These are phyloP conservation scores for Psylliodes chrysocephalus DNA, from an alignment of 2,888 invertebrate species.

Conservation along the genomic window DNA sequence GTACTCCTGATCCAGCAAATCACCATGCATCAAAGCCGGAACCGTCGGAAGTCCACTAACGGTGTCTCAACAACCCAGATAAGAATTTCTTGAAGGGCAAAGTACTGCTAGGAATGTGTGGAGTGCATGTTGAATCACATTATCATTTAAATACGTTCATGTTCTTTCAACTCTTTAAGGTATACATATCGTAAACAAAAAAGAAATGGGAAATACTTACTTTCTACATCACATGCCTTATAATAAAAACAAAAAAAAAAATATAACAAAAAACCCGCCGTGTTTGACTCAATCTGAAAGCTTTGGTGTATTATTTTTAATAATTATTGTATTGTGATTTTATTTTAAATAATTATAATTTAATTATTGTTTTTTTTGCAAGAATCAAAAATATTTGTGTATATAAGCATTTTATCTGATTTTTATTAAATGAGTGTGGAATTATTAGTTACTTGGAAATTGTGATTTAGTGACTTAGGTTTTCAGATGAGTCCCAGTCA, in stretches of 20 bases:
- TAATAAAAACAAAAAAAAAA: constrained; percentile 21
- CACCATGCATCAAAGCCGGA: constrained; percentile 83
- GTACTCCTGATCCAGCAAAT: constrained; percentile 85
- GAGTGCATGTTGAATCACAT: constrained; percentile 52
- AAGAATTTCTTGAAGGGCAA: constrained; percentile 49
- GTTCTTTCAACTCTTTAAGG: constrained; percentile 47
- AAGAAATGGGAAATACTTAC: constrained; percentile 40
- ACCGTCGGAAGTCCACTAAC: constrained; percentile 85
- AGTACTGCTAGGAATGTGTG: constrained; percentile 53
- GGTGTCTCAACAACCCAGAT: constrained; percentile 45
- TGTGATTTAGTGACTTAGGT: constrained; percentile 39
- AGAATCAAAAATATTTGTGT: constrained; percentile 36
- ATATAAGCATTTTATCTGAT: constrained; percentile 42
- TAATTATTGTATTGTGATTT: constrained; percentile 45
- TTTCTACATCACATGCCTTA: constrained; percentile 47
- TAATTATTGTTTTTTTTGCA: constrained; percentile 6
- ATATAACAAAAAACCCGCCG: constrained; percentile 16
- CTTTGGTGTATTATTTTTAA: constrained; percentile 37
- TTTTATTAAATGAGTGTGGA: constrained; percentile 38
- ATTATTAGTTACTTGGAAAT: constrained; percentile 32
- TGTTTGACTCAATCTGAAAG: constrained; percentile 44
- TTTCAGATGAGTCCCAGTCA: constrained; percentile 37
- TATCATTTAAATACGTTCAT: constrained; percentile 46
- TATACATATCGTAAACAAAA: constrained; percentile 56
- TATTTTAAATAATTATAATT: constrained; percentile 36